Evolutionary conservation across 2,113 vertebrate genomes (phyloP).

Genomic region (Eonycteris spelaea): DNA sequence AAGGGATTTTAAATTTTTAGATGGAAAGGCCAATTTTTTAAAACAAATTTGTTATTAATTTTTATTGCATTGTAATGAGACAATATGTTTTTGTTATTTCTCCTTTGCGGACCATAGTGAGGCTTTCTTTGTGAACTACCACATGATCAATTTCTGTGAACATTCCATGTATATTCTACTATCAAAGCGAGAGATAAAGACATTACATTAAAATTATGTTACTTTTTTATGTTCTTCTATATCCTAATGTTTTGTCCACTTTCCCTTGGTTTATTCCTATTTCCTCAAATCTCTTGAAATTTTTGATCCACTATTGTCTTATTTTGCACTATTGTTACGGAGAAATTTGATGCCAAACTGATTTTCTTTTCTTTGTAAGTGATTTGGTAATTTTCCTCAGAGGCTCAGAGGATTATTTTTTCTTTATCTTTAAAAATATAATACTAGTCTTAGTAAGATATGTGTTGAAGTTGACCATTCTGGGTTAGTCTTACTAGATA

Average conservation of each 20-base stretch:
- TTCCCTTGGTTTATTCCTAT: neutral
- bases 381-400: neutral
- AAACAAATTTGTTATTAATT: neutral
- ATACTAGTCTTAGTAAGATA: neutral
- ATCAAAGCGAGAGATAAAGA: neutral
- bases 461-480: neutral
- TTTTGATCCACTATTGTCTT: neutral
- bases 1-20: neutral
- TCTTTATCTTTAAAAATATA: neutral
- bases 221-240: neutral
- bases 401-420: neutral
- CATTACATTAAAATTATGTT: neutral
- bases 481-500: neutral
- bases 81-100: neutral
- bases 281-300: neutral
- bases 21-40: neutral
- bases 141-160: neutral
- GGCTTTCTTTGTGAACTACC: neutral
- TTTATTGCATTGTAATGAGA: neutral
- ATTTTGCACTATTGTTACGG: neutral
- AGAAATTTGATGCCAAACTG: neutral
- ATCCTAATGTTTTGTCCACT: neutral
- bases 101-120: neutral
- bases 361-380: neutral
- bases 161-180: neutral